Base-by-base conservation (phyloP, 2,113 vertebrate genomes). In the Myiagra hebetior region DNA sequence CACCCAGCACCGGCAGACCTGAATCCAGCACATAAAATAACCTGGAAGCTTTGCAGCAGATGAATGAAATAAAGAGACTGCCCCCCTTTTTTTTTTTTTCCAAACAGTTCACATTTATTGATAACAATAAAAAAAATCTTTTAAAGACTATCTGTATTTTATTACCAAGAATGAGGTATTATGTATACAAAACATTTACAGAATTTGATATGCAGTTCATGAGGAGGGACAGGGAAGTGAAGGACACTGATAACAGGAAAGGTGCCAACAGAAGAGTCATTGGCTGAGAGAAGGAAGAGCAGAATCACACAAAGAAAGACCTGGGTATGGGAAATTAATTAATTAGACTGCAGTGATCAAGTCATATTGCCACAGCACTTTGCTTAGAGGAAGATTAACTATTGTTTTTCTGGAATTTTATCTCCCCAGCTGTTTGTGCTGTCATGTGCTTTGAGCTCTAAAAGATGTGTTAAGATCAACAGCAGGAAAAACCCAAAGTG, bases 81-180 rank as follows among this genome's bases (percentile, higher is more conserved):
- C 37, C 5, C 11, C 8, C 3, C 4, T 3, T 22, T 31, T 41
- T 23, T 64, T 64, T 97, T 55, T 75, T 76, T 74, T 97, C 96
- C 91, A 98, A 98, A 98, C 96, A 96, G 95, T 97, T 98, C 98
- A 98, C 97, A 97, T 98, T 98, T 98, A 98, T 97, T 92, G 94
- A 74, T 97, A 98, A 98, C 94, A 30, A 98, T 98, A 98, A 98
- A 98, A 98, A 98, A 98, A 98, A 98, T 98, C 96, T 98, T 98
- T 98, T 98, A 98, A 98, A 98, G 98, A 98, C 98, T 97, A 98
- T 97, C 97, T 95, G 97, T 93, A 97, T 98, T 94, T 96, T 98
- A 97, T 98, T 98, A 98, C 97, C 98, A 98, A 98, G 96, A 98
- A 96, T 98, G 98, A 98, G 98, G 98, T 98, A 98, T 98, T 97